phyloP scores from a whole-genome alignment of 2,797 vertebrate genomes.

The Hippoglossus hippoglossus region DNA sequence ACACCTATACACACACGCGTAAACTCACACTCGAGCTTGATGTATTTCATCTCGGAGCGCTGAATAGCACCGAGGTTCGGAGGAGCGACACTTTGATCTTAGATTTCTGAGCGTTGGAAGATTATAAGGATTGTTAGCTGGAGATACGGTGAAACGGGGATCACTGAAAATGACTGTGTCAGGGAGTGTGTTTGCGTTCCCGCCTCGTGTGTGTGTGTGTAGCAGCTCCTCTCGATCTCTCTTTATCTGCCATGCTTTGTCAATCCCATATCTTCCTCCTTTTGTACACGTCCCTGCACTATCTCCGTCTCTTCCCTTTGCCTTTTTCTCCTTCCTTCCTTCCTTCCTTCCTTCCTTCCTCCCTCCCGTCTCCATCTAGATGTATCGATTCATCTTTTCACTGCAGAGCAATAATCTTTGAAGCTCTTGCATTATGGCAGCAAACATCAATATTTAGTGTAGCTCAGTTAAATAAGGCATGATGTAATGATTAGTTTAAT shows the following conservation, averaged over 20 bases:
- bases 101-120: constrained; percentile 54
- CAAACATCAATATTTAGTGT: constrained; percentile 17
- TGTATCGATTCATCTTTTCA: constrained; percentile 34
- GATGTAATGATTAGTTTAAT: constrained; percentile 32
- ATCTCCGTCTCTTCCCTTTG: not conserved
- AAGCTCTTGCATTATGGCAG: constrained; percentile 8
- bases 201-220: not conserved
- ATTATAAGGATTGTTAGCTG: constrained; percentile 48
- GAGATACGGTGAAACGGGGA: constrained; percentile 27
- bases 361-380: not conserved
- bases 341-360: not conserved
- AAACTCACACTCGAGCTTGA: constrained; percentile 28
- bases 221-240: not conserved
- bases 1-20: not conserved
- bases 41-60: constrained; percentile 44
- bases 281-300: not conserved
- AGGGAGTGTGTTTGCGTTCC: constrained; percentile 7
- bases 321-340: not conserved
- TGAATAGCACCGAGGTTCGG: constrained; percentile 34
- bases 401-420: constrained; percentile 29
- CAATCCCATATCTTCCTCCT: not conserved
- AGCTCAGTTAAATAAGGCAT: constrained; percentile 28
- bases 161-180: constrained; percentile 24
- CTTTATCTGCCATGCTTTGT: constrained; percentile 11
- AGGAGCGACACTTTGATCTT: constrained; percentile 48